Percentiles rank a stretch among this genome's conserved stretches.
phyloP scores from a whole-genome alignment of 2,113 vertebrate species.

The Emydocephalus ijimae region DNA sequence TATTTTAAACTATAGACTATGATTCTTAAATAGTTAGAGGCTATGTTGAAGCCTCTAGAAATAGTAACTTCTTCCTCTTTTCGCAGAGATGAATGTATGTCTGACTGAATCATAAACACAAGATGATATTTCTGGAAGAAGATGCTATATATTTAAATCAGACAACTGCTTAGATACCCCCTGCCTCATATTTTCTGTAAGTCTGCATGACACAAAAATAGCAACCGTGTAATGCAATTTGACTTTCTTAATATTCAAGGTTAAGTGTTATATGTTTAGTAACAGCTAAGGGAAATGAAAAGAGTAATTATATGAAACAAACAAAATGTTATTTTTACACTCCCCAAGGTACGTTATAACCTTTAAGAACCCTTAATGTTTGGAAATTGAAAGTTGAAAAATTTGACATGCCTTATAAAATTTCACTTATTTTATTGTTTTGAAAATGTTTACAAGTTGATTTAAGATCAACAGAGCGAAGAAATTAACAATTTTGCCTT shows the following conservation, averaged over 20 bases:
- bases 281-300: neutral
- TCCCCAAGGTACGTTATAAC: too few species aligned
- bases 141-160: neutral
- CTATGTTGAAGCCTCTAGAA: neutral
- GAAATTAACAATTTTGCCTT: neutral
- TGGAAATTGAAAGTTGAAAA: too few species aligned
- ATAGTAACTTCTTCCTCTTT: neutral
- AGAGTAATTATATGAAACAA: neutral
- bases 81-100: neutral
- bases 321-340: too few species aligned
- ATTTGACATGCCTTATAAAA: too few species aligned
- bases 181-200: neutral
- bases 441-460: neutral
- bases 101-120: neutral
- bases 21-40: neutral
- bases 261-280: neutral
- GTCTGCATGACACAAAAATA: neutral
- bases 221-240: neutral
- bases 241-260: neutral
- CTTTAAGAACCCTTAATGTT: too few species aligned
- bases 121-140: neutral
- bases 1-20: neutral
- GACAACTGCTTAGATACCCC: neutral
- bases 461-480: neutral
- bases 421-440: neutral